Conservation (phyloP, 1,140 invertebrate genomes). For the Geopemphigus sp. region DNA sequence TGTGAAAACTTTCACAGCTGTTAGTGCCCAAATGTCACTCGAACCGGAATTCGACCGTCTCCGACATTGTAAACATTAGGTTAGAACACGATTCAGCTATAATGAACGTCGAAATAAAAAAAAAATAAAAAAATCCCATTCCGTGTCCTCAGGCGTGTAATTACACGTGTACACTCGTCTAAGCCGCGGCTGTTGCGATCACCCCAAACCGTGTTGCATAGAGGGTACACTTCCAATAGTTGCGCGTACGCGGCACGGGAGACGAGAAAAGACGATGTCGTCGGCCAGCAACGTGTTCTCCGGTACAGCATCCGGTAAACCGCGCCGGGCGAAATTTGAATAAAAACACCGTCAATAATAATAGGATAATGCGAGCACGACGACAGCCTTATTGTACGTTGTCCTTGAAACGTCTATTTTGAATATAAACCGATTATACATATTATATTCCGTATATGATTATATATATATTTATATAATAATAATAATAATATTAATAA, state of each 20-base stretch:
- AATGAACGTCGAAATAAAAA: no score
- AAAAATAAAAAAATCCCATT: no score
- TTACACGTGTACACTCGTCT: neutral
- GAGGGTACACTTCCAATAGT: neutral
- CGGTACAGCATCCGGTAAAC: slow-evolving; percentile 44
- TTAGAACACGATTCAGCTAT: no score
- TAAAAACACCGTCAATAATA: slow-evolving; percentile 49
- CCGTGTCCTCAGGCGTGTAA: no score
- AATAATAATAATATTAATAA: slow-evolving; percentile 37
- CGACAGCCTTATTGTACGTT: slow-evolving; percentile 33
- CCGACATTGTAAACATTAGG: no score
- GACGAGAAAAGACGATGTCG: slow-evolving; percentile 13
- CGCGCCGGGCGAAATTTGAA: slow-evolving; percentile 46
- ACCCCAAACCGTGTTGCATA: slow-evolving; percentile 3
- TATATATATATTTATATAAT: neutral
- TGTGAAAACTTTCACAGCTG: no score
- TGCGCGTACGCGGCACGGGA: neutral
- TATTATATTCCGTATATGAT: slow-evolving; percentile 33
- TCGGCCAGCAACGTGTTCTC: slow-evolving; percentile 2
- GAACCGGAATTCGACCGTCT: no score
- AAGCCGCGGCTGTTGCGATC: neutral
- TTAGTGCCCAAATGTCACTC: no score
- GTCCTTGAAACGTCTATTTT: slow-evolving; percentile 50
- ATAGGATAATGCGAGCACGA: slow-evolving; percentile 47
- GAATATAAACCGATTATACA: slow-evolving; percentile 50